A percentile compares a stretch with the other conserved stretches of the same genome.
Evolutionary conservation across 2,888 invertebrate species (phyloP).

Genomic region (Schizotus pectinicornis): DNA sequence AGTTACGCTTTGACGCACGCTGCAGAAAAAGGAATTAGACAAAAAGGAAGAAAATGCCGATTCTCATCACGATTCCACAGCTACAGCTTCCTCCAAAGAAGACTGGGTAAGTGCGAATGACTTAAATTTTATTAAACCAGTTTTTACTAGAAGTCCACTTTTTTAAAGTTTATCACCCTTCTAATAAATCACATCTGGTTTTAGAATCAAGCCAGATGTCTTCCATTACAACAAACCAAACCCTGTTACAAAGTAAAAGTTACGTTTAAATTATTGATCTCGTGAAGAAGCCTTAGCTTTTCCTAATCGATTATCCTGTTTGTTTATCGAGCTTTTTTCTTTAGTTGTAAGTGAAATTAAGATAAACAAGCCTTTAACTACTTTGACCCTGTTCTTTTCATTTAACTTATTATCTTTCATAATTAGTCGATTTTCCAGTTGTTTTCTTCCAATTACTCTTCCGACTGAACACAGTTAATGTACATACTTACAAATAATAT

Average conservation of each 20-base stretch:
- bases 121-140: neutral
- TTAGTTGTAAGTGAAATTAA: neutral
- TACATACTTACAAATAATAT: neutral
- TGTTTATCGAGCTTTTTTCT: neutral
- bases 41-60: slow-evolving; percentile 38
- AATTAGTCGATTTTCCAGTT: no score
- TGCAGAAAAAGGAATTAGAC: slow-evolving; percentile 40
- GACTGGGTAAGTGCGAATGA: slow-evolving; percentile 36
- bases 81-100: slow-evolving; percentile 32
- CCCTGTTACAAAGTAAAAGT: no score
- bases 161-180: neutral
- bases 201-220: neutral
- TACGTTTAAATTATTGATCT: no score
- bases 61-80: slow-evolving; percentile 35
- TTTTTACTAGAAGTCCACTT: neutral
- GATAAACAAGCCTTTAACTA: neutral
- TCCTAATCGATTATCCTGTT: no score
- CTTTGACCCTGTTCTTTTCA: neutral
- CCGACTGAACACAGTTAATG: no score
- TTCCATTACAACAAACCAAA: neutral
- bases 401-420: no score
- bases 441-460: no score
- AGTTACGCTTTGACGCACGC: slow-evolving; percentile 5
- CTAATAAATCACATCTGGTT: neutral
- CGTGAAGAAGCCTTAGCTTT: no score